phyloP scores from a whole-genome alignment of 92 coral and sea anemone genomes.

The Montipora capitata region DNA sequence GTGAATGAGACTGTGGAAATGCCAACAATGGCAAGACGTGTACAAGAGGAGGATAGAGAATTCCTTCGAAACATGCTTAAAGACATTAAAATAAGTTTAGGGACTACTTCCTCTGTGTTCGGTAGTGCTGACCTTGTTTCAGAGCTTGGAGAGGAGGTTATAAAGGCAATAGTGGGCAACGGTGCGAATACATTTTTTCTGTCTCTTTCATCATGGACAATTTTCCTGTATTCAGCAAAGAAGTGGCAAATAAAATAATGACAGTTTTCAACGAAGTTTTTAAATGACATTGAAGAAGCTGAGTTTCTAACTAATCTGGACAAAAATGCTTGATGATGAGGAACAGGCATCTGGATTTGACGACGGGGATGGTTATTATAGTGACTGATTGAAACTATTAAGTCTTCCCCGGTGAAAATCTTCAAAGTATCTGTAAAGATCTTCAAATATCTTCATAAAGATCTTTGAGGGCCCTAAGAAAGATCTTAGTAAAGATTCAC shows the following conservation, averaged over 20 bases:
- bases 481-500: no score
- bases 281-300: conserved; percentile 38
- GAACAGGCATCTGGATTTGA: conserved; percentile 10
- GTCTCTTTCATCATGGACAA: conserved; percentile 29
- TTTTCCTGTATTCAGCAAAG: conserved; percentile 30
- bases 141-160: not conserved
- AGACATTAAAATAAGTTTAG: not conserved
- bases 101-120: not conserved
- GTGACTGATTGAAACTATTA: not conserved
- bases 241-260: conserved; percentile 49
- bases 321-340: not conserved
- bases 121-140: conserved; percentile 23
- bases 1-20: no score
- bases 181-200: conserved; percentile 12
- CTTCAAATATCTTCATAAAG: no score
- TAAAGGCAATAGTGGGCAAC: conserved; percentile 14
- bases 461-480: no score
- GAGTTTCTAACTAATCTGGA: no score
- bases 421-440: no score
- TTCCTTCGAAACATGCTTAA: no score
- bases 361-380: not conserved
- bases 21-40: no score
- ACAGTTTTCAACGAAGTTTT: conserved; percentile 60
- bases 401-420: not conserved
- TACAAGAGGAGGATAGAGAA: no score